phyloP scores from a whole-genome alignment of 2,797 vertebrate species.

The Acropternis orthonyx region DNA sequence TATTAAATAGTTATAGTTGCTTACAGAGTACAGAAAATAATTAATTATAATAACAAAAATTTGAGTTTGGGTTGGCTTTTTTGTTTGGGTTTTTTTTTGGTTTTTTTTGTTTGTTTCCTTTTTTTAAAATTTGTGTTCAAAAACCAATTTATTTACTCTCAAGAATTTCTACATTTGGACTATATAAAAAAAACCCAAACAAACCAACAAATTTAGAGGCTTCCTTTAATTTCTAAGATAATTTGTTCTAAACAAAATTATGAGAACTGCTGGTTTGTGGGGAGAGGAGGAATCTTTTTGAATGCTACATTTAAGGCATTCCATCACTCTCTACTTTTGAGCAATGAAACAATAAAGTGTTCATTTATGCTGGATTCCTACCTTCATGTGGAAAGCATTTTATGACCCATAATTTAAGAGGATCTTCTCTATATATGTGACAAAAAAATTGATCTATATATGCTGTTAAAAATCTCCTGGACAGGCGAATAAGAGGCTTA shows the following conservation, averaged over 20 bases:
- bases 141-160: not conserved
- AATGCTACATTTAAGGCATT: not conserved
- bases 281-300: accelerated
- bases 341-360: not conserved
- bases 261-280: not conserved
- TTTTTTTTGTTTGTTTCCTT: not conserved
- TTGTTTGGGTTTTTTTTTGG: not conserved
- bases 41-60: not conserved
- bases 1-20: not conserved
- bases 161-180: not conserved
- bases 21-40: not conserved
- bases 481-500: not conserved
- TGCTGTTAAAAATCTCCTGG: not conserved
- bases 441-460: not conserved
- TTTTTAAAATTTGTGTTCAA: not conserved
- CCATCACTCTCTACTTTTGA: not conserved
- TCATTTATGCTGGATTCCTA: not conserved
- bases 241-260: not conserved
- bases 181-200: not conserved
- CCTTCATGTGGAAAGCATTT: not conserved
- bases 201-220: accelerated
- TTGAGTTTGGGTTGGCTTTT: not conserved
- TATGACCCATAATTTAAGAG: not conserved
- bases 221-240: not conserved
- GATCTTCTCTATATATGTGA: not conserved